Evolutionary conservation across 1,140 invertebrate species (phyloP).

Genomic region (Drosophila subobscura): DNA sequence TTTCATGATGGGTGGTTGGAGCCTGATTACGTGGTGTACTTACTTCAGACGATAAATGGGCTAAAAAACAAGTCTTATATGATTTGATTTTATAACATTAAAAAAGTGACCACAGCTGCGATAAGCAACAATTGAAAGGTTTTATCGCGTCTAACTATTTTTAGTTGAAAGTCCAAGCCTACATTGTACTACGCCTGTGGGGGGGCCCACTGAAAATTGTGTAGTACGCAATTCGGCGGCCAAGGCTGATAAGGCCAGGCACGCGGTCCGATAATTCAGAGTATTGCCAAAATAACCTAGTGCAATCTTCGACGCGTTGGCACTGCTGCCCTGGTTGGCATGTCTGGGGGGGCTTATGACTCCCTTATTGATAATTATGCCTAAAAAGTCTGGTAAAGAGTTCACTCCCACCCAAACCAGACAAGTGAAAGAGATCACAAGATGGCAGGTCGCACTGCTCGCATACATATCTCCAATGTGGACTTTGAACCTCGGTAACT

Average conservation of each 20-base stretch:
- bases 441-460: conserved; percentile 7
- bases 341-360: not conserved
- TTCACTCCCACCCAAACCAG: not conserved
- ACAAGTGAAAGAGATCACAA: not conserved
- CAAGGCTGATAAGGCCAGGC: conserved; percentile 27
- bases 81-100: conserved; percentile 27
- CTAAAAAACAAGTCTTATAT: conserved; percentile 32
- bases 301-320: conserved; percentile 53
- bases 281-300: conserved; percentile 49
- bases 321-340: conserved; percentile 47
- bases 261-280: conserved; percentile 43
- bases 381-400: not conserved
- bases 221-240: conserved; percentile 60
- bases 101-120: conserved; percentile 24
- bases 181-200: not conserved
- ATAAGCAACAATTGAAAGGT: conserved; percentile 30
- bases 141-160: conserved; percentile 37
- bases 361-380: too few relatives aligned
- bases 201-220: conserved; percentile 29
- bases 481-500: conserved; percentile 47
- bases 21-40: conserved; percentile 18
- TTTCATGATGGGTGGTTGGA: conserved; percentile 22
- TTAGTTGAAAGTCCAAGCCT: conserved; percentile 51
- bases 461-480: conserved; percentile 32
- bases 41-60: conserved; percentile 11